These are phyloP conservation scores for Saguinus imperator DNA, from an alignment of 2,113 vertebrate genomes.

Conservation along the genomic window DNA sequence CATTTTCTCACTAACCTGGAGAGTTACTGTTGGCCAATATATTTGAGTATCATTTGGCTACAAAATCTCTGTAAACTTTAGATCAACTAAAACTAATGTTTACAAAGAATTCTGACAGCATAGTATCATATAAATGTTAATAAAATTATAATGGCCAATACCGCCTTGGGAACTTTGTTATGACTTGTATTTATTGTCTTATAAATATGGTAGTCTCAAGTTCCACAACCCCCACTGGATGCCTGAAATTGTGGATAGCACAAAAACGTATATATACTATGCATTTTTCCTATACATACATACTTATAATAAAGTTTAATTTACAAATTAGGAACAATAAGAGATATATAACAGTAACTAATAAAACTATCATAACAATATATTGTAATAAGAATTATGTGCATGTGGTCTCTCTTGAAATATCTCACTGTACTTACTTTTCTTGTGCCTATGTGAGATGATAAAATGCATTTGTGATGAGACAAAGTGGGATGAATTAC, in stretches of 20 bases:
- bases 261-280: background rate
- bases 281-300: background rate
- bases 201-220: background rate
- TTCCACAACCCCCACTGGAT: background rate
- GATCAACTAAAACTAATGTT: conserved; percentile 27
- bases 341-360: background rate
- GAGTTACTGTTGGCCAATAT: conserved; percentile 1
- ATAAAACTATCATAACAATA: background rate
- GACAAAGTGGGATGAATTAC: background rate
- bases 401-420: background rate
- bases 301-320: background rate
- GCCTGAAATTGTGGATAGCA: background rate
- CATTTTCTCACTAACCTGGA: background rate
- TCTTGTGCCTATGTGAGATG: background rate
- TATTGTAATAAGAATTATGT: background rate
- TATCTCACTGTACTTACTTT: background rate
- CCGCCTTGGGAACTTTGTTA: background rate
- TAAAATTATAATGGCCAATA: conserved; percentile 22
- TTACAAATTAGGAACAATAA: background rate
- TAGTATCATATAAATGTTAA: conserved; percentile 3
- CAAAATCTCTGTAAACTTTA: background rate
- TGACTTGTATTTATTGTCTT: background rate
- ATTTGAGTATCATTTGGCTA: background rate
- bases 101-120: conserved; percentile 10
- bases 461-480: background rate